A percentile compares a stretch with the other conserved stretches of the same genome.
Evolutionary conservation across 2,888 invertebrate species (phyloP).

Genomic region (Cantharis nigra): DNA sequence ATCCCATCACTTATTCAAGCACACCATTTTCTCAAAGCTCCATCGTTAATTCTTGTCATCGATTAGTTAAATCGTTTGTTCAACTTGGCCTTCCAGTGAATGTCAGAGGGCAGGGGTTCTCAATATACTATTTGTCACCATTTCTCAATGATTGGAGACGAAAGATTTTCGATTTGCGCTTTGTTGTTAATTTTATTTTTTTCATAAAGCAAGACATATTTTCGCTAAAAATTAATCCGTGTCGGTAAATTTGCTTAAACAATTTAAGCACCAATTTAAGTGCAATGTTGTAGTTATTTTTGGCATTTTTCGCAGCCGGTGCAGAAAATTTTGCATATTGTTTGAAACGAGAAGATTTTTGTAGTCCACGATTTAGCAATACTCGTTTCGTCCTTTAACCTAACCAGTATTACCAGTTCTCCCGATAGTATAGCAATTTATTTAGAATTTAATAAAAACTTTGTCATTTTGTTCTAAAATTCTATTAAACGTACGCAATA

Average conservation of each 20-base stretch:
- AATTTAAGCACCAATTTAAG: not conserved
- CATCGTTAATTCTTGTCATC: not conserved
- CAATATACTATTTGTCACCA: not conserved
- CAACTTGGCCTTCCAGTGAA: not conserved
- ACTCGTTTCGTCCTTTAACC: constrained; percentile 32
- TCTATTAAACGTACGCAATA: not conserved
- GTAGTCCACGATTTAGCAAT: constrained; percentile 45
- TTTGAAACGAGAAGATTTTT: constrained; percentile 38
- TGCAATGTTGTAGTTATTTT: constrained; percentile 37
- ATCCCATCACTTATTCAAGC: not conserved
- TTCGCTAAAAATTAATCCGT: not conserved
- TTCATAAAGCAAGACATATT: not conserved
- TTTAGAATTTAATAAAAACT: not conserved
- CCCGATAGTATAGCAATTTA: constrained; percentile 1
- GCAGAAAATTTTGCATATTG: constrained; percentile 51
- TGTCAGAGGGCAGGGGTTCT: not conserved
- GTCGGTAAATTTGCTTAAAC: not conserved
- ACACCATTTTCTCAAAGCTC: not conserved
- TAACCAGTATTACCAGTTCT: constrained; percentile 26
- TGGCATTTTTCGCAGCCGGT: constrained; percentile 51
- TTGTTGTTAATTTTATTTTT: not conserved
- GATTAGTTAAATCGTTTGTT: not conserved
- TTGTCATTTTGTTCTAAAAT: not conserved
- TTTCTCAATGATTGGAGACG: not conserved
- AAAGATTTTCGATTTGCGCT: not conserved